Evolutionary conservation across 2,797 vertebrate species (phyloP).

Genomic region (Triplophysa yarkandensis): DNA sequence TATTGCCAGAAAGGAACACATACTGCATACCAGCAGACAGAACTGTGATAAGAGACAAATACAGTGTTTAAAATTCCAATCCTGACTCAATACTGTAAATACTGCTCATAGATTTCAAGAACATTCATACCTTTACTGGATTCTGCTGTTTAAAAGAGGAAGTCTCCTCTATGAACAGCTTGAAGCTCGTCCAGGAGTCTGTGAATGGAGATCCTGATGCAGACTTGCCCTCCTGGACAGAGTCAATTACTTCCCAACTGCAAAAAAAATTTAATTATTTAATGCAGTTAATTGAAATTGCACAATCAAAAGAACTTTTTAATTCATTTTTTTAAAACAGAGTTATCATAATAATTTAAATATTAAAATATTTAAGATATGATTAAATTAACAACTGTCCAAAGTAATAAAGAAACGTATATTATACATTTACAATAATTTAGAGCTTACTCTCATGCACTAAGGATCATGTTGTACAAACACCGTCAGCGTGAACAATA

Average conservation of each 20-base stretch:
- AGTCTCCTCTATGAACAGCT: conserved; percentile 89
- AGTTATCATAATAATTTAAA: too few species aligned
- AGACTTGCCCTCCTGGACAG: conserved; percentile 78
- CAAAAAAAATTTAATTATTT: conserved; percentile 35
- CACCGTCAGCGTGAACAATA: conserved; percentile 51
- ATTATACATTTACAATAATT: neutral
- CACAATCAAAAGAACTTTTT: too few species aligned
- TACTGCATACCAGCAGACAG: conserved; percentile 93
- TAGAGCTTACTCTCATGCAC: neutral
- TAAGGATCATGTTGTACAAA: conserved; percentile 14
- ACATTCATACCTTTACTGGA: conserved; percentile 88
- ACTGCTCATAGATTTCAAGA: conserved; percentile 2
- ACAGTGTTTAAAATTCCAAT: conserved; percentile 1
- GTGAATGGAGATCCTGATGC: conserved; percentile 82
- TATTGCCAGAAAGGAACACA: conserved; percentile 94
- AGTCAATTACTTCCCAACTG: conserved; percentile 88
- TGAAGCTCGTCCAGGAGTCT: conserved; percentile 84
- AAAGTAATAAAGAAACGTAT: neutral
- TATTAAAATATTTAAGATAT: too few species aligned
- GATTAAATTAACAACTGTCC: neutral
- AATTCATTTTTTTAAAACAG: too few species aligned
- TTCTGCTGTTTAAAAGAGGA: conserved; percentile 95
- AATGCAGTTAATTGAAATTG: too few species aligned
- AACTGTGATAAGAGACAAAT: conserved; percentile 76
- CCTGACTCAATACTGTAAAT: neutral